Evolutionary conservation across 2,113 vertebrate species (phyloP).

Genomic region (Carettochelys insculpta): DNA sequence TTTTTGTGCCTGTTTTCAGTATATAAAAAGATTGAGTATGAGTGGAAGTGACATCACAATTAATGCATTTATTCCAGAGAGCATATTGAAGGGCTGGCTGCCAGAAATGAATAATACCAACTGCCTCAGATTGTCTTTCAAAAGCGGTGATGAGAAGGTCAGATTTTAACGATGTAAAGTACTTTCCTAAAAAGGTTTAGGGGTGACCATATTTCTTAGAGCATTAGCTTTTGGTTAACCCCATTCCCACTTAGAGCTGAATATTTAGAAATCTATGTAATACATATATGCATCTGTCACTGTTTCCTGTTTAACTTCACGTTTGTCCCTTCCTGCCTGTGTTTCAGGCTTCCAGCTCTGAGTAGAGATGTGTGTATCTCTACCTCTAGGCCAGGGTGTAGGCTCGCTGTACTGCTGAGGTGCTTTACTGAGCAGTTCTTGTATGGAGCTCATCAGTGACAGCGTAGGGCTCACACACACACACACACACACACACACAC

Average conservation of each 20-base stretch:
- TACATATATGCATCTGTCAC: neutral
- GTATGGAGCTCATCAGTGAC: too few species aligned
- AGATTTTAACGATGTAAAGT: neutral
- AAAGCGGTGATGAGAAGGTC: neutral
- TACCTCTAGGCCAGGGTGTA: too few species aligned
- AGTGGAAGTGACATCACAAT: neutral
- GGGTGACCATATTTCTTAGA: neutral
- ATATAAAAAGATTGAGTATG: accelerated
- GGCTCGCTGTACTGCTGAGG: too few species aligned
- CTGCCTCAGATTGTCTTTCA: neutral
- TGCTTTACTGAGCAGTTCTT: too few species aligned
- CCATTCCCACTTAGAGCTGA: neutral
- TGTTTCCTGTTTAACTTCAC: too few species aligned
- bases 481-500: too few species aligned
- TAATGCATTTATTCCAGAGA: neutral
- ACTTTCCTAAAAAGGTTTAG: neutral
- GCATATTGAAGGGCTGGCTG: neutral
- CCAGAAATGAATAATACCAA: neutral
- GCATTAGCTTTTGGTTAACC: neutral
- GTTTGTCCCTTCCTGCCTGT: too few species aligned
- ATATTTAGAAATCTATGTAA: accelerated
- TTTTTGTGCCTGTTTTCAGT: neutral
- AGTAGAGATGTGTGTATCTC: too few species aligned
- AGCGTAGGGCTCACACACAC: too few species aligned
- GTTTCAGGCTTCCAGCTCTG: too few species aligned